Evolutionary conservation across 2,113 vertebrate species (phyloP).

Genomic region (Scomber japonicus): DNA sequence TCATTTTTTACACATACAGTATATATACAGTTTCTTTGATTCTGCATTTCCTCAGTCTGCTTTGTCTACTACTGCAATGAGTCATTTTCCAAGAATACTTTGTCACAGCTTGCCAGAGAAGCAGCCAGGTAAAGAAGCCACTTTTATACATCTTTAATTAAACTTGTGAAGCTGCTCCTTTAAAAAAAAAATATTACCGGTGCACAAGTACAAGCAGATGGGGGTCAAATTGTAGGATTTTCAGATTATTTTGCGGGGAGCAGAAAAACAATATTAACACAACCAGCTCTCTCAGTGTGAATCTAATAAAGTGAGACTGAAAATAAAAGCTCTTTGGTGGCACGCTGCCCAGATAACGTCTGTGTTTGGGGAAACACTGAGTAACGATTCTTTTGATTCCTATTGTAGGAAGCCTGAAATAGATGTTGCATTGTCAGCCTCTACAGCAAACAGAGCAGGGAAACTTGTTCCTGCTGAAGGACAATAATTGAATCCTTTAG

Average conservation of each 20-base stretch:
- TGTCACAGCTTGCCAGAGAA: not conserved
- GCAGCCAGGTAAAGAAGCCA: not conserved
- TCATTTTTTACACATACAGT: too few species aligned
- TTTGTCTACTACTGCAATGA: not conserved
- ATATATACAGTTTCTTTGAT: too few species aligned
- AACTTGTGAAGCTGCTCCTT: constrained; percentile 1
- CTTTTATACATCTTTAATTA: constrained; percentile 9
- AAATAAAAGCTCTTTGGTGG: constrained; percentile 16
- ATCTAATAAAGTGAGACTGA: constrained; percentile 13
- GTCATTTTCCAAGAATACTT: not conserved
- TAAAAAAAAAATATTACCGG: constrained; percentile 2
- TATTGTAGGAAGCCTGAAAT: constrained; percentile 12
- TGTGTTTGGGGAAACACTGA: constrained; percentile 27
- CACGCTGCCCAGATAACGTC: constrained; percentile 16
- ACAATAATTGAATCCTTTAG: not conserved
- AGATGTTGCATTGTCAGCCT: constrained; percentile 2
- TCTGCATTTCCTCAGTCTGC: not conserved
- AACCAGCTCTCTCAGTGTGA: not conserved
- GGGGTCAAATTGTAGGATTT: not conserved
- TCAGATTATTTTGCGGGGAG: not conserved
- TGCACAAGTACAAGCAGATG: not conserved
- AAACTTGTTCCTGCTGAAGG: not conserved
- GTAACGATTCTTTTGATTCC: not conserved
- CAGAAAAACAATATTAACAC: not conserved
- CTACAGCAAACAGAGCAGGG: constrained; percentile 15